Base-by-base conservation (phyloP, 2,113 vertebrate species). In the Labrus mixtus region DNA sequence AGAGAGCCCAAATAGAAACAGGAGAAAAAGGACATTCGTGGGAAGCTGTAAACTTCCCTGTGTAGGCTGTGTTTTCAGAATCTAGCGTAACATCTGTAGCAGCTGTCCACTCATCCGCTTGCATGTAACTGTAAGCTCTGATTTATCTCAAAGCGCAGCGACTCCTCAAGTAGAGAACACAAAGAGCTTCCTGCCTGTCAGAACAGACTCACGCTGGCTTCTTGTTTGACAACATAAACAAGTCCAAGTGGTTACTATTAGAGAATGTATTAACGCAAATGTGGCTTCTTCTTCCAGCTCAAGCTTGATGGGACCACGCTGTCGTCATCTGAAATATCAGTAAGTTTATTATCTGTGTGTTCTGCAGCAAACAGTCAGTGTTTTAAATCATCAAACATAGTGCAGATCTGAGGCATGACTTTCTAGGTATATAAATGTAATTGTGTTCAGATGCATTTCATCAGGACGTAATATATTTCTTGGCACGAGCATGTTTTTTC, bases 271-370 rank as follows among this genome's bases (percentile, higher is more conserved):
- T 33, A 4, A 6, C 6, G 4, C 29, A 33, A 33, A 33, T 4
- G 4, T 33, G 1, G 29, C 29, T 33, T 15, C 20, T 51, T n/a
- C 48, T 51, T 77, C 9, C 93, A 99, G 97, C 92, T 98, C 67
- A 91, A 94, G 68, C 94, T 99, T 60, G 95, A 99, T 58, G 96
- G 96, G 3, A 58, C 87, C 45, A 70, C 72, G 2, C 90, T 99
- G 54, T 95, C 95, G 19, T 91, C 90, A 10, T 94, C 92, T 0
- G 97, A 98, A 86, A 71, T 96, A 23, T 92, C 94, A 78, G 98
- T 98, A 77, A 94, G 97, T 94, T 64, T 50, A 37, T 41, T 33
- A 33, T 11, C 9, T 46, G 19, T 9, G 41, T 45, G 13, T 45
- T 12, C 29, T 33, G 29, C 29, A 33, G 29, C 12, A 15, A 45